These are phyloP conservation scores for Pilophorus perplexus DNA, from an alignment of 2,888 invertebrate genomes.

Conservation along the genomic window DNA sequence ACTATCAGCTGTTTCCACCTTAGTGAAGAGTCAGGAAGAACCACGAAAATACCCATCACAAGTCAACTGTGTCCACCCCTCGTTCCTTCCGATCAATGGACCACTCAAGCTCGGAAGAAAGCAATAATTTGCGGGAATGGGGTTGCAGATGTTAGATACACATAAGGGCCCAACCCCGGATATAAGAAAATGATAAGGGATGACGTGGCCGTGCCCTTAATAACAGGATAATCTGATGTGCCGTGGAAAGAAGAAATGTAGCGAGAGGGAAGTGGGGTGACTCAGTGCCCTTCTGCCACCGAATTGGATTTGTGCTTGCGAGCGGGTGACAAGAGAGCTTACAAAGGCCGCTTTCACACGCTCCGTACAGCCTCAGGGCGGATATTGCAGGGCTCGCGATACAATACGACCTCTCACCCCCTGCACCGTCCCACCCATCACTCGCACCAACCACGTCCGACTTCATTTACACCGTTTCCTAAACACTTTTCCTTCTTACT, in stretches of 20 bases:
- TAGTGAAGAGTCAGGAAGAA: not conserved
- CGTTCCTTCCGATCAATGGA: conserved; percentile 3
- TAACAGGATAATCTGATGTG: conserved; percentile 26
- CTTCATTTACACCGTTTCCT: conserved; percentile 31
- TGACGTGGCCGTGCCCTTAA: conserved; percentile 26
- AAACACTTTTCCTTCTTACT: conserved; percentile 27
- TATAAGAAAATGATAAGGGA: conserved; percentile 26
- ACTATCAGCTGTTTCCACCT: too few species aligned
- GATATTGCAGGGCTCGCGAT: conserved; percentile 25
- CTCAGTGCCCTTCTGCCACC: conserved; percentile 35
- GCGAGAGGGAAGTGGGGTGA: conserved; percentile 14
- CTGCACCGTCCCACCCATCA: not conserved
- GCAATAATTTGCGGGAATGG: conserved; percentile 14
- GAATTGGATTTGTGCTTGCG: conserved; percentile 33
- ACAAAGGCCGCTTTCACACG: conserved; percentile 19
- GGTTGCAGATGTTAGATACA: not conserved
- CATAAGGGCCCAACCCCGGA: conserved; percentile 1
- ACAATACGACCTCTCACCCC: conserved; percentile 2
- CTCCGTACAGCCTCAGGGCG: conserved; percentile 1
- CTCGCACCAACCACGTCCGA: too few species aligned
- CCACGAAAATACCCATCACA: not conserved
- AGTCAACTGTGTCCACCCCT: not conserved
- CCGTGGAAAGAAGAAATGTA: conserved; percentile 15
- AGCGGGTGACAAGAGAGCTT: conserved; percentile 21
- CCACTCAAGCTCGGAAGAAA: conserved; percentile 7